These are phyloP conservation scores for Loris lydekkerianus DNA, from an alignment of 2,797 vertebrate species.

Conservation along the genomic window DNA sequence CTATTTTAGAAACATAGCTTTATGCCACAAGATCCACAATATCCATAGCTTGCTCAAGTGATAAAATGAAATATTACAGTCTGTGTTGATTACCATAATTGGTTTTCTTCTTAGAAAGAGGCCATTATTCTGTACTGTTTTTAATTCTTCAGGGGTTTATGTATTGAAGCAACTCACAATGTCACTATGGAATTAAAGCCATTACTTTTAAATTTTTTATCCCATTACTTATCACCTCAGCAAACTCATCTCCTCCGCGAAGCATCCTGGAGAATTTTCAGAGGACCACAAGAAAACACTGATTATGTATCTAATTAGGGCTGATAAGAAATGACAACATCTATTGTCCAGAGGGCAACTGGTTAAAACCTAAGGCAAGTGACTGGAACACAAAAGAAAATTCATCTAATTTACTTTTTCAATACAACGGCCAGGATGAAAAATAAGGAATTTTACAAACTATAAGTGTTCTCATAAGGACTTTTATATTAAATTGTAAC, in stretches of 20 bases:
- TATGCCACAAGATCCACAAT: not conserved
- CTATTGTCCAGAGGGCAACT: not conserved
- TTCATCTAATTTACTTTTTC: conserved; percentile 21
- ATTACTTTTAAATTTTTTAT: not conserved
- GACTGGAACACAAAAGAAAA: not conserved
- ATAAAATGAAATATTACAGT: not conserved
- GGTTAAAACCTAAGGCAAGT: conserved; percentile 25
- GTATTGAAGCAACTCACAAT: not conserved
- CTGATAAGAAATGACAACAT: conserved; percentile 6
- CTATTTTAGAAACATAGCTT: not conserved
- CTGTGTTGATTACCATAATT: not conserved
- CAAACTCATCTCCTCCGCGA: not conserved
- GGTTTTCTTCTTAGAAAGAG: not conserved
- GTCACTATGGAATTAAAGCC: not conserved
- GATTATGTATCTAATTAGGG: not conserved
- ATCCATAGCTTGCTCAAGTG: not conserved
- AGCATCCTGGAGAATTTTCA: conserved; percentile 1
- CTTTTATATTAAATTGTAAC: not conserved
- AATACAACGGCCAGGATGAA: not conserved
- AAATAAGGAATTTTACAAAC: conserved; percentile 50
- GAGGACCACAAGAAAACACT: not conserved
- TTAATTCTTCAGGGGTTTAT: not conserved
- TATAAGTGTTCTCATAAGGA: not conserved
- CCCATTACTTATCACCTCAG: not conserved
- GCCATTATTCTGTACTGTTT: not conserved